Percentiles rank a stretch among this genome's conserved stretches.
Conservation (phyloP, 1,140 invertebrate genomes). For the Aphelenchoides besseyi region DNA sequence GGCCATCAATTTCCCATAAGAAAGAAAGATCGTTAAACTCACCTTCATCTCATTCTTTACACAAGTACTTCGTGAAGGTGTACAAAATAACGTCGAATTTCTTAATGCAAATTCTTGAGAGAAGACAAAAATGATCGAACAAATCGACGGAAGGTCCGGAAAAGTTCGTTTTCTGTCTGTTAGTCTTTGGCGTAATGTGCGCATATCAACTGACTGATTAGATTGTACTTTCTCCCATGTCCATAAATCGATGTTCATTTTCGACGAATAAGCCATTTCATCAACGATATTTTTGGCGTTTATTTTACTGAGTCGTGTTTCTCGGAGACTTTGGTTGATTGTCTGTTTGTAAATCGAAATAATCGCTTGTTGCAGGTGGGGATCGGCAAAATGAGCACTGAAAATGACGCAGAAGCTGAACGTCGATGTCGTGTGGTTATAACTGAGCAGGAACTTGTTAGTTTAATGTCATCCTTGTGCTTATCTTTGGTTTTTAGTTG, state of each 20-base stretch:
- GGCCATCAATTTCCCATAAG: too few relatives aligned
- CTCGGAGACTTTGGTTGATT: too few relatives aligned
- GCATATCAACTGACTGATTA: background rate
- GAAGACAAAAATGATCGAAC: too few relatives aligned
- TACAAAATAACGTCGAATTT: too few relatives aligned
- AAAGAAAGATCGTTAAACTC: too few relatives aligned
- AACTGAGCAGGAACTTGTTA: conserved; percentile 33
- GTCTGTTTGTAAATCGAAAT: too few relatives aligned
- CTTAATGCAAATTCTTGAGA: too few relatives aligned
- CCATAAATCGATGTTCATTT: background rate
- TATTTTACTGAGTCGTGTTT: too few relatives aligned
- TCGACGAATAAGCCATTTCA: too few relatives aligned
- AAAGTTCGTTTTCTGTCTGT: background rate
- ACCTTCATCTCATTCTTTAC: too few relatives aligned
- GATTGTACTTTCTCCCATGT: background rate
- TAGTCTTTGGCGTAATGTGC: background rate
- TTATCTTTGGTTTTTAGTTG: conserved; percentile 68
- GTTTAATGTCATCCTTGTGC: conserved; percentile 7
- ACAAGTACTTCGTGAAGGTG: too few relatives aligned
- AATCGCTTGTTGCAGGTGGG: background rate
- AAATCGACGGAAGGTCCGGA: background rate
- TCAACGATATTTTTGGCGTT: too few relatives aligned
- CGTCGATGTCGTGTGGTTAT: conserved; percentile 26
- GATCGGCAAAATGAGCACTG: background rate
- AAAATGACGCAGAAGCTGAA: background rate